These are phyloP conservation scores for Sander lucioperca DNA, from an alignment of 2,113 vertebrate genomes.

Conservation along the genomic window DNA sequence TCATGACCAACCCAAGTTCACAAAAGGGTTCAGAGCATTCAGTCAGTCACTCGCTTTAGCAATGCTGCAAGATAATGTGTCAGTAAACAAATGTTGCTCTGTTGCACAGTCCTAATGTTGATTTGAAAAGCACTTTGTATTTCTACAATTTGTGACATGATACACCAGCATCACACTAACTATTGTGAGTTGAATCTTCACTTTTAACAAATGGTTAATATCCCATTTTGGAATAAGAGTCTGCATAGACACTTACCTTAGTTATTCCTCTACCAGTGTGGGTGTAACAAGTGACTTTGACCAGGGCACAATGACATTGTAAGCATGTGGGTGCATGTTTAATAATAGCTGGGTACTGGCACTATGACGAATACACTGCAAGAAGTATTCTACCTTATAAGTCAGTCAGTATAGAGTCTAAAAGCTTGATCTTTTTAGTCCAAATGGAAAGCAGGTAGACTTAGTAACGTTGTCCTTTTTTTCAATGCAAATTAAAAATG, in stretches of 20 bases:
- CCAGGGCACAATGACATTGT: constrained; percentile 51
- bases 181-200: constrained; percentile 9
- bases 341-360: constrained; percentile 55
- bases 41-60: background rate
- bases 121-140: background rate
- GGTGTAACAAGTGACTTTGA: constrained; percentile 56
- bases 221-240: constrained; percentile 19
- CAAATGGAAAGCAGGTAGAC: background rate
- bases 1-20: constrained; percentile 9
- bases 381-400: constrained; percentile 16
- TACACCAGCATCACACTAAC: background rate
- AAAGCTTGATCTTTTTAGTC: background rate
- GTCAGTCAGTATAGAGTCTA: background rate
- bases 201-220: constrained; percentile 11
- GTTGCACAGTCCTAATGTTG: background rate
- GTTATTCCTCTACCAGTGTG: constrained; percentile 33
- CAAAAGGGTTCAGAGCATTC: background rate
- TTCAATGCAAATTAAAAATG: too few species aligned
- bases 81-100: background rate
- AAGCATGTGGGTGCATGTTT: constrained; percentile 44
- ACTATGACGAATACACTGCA: constrained; percentile 31
- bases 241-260: constrained; percentile 37
- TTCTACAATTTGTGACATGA: background rate
- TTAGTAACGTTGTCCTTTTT: background rate
- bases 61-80: background rate